Conservation (phyloP, 1,140 invertebrate genomes). For the Philopotamus ludificatus region DNA sequence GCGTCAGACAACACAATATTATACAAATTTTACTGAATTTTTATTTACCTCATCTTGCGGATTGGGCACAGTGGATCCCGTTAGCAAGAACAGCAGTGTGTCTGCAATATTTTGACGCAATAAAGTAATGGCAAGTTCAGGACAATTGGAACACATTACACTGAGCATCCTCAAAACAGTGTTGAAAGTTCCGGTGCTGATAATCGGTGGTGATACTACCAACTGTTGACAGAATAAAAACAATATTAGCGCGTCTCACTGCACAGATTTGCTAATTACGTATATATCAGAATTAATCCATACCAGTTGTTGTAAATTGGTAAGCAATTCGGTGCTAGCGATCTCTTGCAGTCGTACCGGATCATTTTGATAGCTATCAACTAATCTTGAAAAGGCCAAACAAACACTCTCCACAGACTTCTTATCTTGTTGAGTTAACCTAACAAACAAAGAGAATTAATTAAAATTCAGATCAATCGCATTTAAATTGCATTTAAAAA, state of each 20-base stretch:
- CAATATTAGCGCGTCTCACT: too few species aligned
- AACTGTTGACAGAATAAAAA: slow-evolving; percentile 62
- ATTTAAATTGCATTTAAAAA: neutral
- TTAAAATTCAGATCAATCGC: neutral
- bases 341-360: slow-evolving; percentile 90
- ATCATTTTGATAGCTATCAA: slow-evolving; percentile 95
- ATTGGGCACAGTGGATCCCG: slow-evolving; percentile 73
- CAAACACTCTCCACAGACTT: slow-evolving; percentile 97
- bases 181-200: slow-evolving; percentile 92
- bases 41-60: slow-evolving; percentile 71
- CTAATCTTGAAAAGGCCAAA: slow-evolving; percentile 90
- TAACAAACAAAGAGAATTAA: slow-evolving; percentile 38
- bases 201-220: slow-evolving; percentile 87
- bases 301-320: slow-evolving; percentile 89
- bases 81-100: slow-evolving; percentile 87
- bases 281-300: neutral
- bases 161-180: slow-evolving; percentile 94
- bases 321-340: slow-evolving; percentile 86
- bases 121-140: slow-evolving; percentile 85
- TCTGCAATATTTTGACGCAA: slow-evolving; percentile 94
- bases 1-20: too few species aligned
- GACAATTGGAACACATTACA: slow-evolving; percentile 92
- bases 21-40: too few species aligned
- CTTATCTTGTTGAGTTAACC: slow-evolving; percentile 93
- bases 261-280: neutral